These are phyloP conservation scores for Sitta europaea DNA, from an alignment of 2,113 vertebrate genomes.

Conservation along the genomic window DNA sequence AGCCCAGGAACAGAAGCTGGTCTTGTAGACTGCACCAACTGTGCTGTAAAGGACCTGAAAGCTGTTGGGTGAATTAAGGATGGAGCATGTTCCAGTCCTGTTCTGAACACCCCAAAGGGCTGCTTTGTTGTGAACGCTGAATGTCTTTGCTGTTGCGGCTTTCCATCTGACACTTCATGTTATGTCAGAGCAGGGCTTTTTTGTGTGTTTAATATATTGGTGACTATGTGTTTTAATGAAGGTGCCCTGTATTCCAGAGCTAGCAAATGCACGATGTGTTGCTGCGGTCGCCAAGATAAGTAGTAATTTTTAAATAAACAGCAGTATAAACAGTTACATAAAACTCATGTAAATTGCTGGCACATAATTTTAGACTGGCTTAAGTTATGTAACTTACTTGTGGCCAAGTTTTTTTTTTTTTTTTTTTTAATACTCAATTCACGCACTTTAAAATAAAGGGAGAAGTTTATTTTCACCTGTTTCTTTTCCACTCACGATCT, in stretches of 20 bases:
- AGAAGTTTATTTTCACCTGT: slow-evolving; percentile 47
- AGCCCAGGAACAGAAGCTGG: slow-evolving; percentile 40
- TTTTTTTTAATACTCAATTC: slow-evolving; percentile 10
- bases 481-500: background rate
- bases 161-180: slow-evolving; percentile 66
- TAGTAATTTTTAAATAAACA: slow-evolving; percentile 74
- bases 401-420: slow-evolving; percentile 34
- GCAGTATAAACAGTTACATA: slow-evolving; percentile 73
- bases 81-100: slow-evolving; percentile 51
- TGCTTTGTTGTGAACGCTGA: slow-evolving; percentile 52
- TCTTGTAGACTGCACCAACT: slow-evolving; percentile 47
- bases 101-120: slow-evolving; percentile 50
- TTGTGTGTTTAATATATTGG: slow-evolving; percentile 67
- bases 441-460: background rate
- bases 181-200: slow-evolving; percentile 48
- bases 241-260: slow-evolving; percentile 69
- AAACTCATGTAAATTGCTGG: slow-evolving; percentile 71
- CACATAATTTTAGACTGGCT: slow-evolving; percentile 66
- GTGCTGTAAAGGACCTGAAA: slow-evolving; percentile 25
- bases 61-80: slow-evolving; percentile 61
- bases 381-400: slow-evolving; percentile 66
- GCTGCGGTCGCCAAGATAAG: slow-evolving; percentile 70
- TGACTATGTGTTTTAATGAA: slow-evolving; percentile 70
- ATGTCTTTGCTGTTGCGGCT: slow-evolving; percentile 60
- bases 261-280: slow-evolving; percentile 60